Evolutionary conservation across 2,888 invertebrate species (phyloP), one percentile per base, ranked within the genome.

Genomic region (Eupithecia inturbata): DNA sequence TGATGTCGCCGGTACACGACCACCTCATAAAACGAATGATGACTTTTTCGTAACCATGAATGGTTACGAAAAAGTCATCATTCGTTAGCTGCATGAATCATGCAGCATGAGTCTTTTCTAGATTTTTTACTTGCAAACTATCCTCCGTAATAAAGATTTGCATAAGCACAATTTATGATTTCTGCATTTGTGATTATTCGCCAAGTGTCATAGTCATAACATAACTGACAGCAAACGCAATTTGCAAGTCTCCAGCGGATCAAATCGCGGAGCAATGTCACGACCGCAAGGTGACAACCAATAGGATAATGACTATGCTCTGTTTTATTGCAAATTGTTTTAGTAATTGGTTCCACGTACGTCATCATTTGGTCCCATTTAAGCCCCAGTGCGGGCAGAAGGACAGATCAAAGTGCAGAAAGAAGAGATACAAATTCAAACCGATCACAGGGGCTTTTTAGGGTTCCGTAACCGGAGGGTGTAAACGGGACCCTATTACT

Each of bases 231-330:
- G 36, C 69, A 22, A 60, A 66, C 36, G 72, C 60, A 70, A 75
- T 75, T 70, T 72, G 68, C 68, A 49, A 69, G 33, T 68, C 53
- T 70, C 53, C 63, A 33, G 31, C 67, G 75, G 70, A 73, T 83
- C 81, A 76, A 73, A 79, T 82, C 78, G 77, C 71, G 70, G 68
- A 70, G 69, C 82, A 62, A 67, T 71, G 72, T 80, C 78, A 72
- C 67, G 76, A 76, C 73, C 73, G 70, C 73, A 74, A 76, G 73
- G 72, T 75, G 77, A 74, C 72, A 71, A 78, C 79, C 82, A 90
- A 92, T 90, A 87, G 90, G 84, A 91, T 92, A 91, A 91, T 92
- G 81, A 85, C 74, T 72, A 80, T 78, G 82, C 75, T 76, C 82
- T 82, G 81, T 82, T 80, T 68, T 60, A 68, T 73, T 74, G 70